These are phyloP conservation scores for Coelogynopora nodosa DNA, from an alignment of 2,888 invertebrate species.

Conservation along the genomic window DNA sequence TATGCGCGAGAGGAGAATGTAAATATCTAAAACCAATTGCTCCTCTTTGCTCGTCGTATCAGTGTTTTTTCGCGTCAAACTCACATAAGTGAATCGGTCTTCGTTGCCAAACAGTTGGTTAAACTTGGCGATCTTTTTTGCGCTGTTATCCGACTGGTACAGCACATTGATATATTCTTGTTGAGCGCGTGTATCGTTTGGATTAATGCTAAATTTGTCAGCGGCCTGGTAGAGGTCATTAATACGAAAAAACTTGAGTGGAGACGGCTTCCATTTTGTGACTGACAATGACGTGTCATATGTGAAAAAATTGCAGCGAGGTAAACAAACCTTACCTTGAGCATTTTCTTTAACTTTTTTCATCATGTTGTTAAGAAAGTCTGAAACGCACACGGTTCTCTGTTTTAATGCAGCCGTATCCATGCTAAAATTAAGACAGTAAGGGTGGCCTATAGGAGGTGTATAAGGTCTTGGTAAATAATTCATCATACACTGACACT, in stretches of 20 bases:
- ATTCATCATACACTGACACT: constrained; percentile 36
- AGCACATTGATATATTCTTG: constrained; percentile 20
- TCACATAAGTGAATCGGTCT: constrained; percentile 43
- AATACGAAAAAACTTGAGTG: constrained; percentile 34
- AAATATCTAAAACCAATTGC: constrained; percentile 40
- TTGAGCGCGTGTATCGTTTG: background rate
- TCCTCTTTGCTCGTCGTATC: constrained; percentile 39
- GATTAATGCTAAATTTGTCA: background rate
- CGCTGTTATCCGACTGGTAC: background rate
- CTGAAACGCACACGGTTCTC: background rate
- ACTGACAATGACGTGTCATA: constrained; percentile 43
- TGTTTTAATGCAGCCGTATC: background rate
- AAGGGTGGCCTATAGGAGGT: constrained; percentile 10
- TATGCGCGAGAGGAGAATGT: constrained; percentile 44
- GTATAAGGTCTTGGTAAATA: constrained; percentile 22
- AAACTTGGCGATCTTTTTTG: background rate
- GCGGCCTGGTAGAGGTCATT: constrained; percentile 24
- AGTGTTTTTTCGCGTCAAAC: constrained; percentile 33
- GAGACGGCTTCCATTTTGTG: constrained; percentile 42
- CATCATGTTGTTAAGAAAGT: background rate
- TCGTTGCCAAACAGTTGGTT: constrained; percentile 32
- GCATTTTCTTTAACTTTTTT: constrained; percentile 1
- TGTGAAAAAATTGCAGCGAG: constrained; percentile 43
- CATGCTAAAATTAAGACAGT: constrained; percentile 17
- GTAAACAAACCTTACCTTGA: constrained; percentile 39